Percentiles rank a stretch among this genome's conserved stretches.
These are phyloP conservation scores for Astur gentilis DNA, from an alignment of 2,113 vertebrate genomes.

Conservation along the genomic window DNA sequence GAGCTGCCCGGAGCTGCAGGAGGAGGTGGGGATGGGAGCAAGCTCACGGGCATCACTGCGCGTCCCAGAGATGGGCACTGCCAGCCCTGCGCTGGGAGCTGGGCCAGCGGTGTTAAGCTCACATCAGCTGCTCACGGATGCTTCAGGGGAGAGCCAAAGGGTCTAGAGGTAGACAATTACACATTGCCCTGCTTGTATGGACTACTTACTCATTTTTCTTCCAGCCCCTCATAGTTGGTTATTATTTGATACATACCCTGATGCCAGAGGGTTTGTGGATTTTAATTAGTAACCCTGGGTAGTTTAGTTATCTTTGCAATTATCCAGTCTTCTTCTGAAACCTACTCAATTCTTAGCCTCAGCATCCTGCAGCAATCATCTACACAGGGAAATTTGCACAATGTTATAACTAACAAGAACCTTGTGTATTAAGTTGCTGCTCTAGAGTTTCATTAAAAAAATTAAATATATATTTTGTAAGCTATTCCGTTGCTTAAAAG, in stretches of 20 bases:
- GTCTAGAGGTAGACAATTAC: neutral
- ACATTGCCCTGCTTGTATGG: neutral
- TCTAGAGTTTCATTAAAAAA: neutral
- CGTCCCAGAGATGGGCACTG: neutral
- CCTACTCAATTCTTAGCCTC: neutral
- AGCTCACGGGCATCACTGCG: neutral
- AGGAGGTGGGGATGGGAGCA: neutral
- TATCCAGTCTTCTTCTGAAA: neutral
- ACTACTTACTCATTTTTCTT: accelerated
- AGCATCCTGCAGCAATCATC: neutral
- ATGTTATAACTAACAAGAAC: neutral
- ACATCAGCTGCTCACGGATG: accelerated
- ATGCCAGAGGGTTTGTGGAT: neutral
- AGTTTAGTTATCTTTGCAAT: neutral
- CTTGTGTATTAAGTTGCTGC: neutral
- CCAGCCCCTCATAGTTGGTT: neutral
- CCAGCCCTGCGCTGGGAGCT: neutral
- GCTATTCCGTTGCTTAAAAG: neutral
- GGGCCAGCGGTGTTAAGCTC: accelerated
- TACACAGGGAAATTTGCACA: accelerated
- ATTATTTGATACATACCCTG: neutral
- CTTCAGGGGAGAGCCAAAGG: neutral
- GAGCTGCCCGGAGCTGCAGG: neutral
- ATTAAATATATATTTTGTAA: neutral
- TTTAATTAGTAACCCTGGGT: neutral